Evolutionary conservation across 1,140 invertebrate species (phyloP).

Genomic region (Mizuhopecten yessoensis): DNA sequence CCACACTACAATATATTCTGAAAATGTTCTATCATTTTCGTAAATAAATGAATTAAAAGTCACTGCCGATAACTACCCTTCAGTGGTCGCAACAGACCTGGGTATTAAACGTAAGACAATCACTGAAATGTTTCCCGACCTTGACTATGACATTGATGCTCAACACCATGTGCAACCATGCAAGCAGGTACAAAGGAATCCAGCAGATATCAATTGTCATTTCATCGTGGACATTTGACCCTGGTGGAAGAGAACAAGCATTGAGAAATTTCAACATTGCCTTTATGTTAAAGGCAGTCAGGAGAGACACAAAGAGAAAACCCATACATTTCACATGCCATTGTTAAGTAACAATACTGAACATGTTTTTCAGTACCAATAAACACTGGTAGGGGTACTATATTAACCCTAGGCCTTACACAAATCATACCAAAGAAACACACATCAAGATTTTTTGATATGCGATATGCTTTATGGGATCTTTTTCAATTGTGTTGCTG

Average conservation of each 20-base stretch:
- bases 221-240: background rate
- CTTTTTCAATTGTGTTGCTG: background rate
- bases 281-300: background rate
- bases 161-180: background rate
- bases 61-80: background rate
- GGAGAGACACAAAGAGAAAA: background rate
- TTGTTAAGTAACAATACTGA: background rate
- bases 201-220: background rate
- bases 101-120: background rate
- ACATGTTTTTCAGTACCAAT: background rate
- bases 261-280: background rate
- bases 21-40: no score
- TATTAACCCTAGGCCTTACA: background rate
- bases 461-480: background rate
- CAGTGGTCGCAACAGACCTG: background rate
- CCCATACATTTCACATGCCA: background rate
- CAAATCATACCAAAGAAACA: background rate
- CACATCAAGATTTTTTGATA: background rate
- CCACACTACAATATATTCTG: no score
- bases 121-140: background rate
- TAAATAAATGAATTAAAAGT: no score
- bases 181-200: background rate
- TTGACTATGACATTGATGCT: background rate
- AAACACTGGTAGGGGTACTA: no score
- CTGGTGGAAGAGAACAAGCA: background rate